Conservation (phyloP, 2,113 vertebrate genomes). For the Orientallactaga bullata region DNA sequence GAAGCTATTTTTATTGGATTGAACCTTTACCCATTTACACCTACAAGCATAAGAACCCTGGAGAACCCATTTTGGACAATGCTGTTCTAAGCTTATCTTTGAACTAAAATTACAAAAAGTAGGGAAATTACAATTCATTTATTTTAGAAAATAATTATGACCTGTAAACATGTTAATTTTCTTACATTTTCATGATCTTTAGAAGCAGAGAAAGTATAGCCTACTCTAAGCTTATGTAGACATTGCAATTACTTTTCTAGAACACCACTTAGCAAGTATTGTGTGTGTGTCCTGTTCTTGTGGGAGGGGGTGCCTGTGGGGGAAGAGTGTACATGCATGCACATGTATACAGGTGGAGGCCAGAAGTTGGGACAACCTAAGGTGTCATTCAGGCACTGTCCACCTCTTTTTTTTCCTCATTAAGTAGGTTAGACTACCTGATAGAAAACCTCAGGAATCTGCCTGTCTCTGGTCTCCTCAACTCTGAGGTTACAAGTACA, state of each 20-base stretch:
- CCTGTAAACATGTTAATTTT: not conserved
- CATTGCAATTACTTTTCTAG: not conserved
- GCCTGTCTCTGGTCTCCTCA: too few species aligned
- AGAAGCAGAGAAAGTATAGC: not conserved
- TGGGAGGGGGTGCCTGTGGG: too few species aligned
- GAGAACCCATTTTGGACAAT: conserved; percentile 23
- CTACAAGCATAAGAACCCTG: conserved; percentile 1
- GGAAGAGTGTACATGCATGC: too few species aligned
- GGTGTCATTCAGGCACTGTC: too few species aligned
- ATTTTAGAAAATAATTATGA: conserved; percentile 42
- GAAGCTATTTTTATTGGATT: conserved; percentile 38
- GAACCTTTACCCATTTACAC: not conserved
- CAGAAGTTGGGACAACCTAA: too few species aligned
- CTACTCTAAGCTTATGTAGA: not conserved
- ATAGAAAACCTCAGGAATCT: too few species aligned
- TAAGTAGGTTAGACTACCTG: too few species aligned
- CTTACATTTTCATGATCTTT: conserved; percentile 5
- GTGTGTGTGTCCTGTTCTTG: too few species aligned
- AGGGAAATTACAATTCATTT: conserved; percentile 31
- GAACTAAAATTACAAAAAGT: not conserved
- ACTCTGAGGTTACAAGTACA: too few species aligned
- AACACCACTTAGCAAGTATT: not conserved
- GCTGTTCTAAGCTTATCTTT: not conserved
- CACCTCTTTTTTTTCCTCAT: too few species aligned
- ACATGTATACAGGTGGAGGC: too few species aligned